A percentile compares a stretch with the other conserved stretches of the same genome.
These are phyloP conservation scores for Naja naja DNA, from an alignment of 2,113 vertebrate genomes.

Conservation along the genomic window DNA sequence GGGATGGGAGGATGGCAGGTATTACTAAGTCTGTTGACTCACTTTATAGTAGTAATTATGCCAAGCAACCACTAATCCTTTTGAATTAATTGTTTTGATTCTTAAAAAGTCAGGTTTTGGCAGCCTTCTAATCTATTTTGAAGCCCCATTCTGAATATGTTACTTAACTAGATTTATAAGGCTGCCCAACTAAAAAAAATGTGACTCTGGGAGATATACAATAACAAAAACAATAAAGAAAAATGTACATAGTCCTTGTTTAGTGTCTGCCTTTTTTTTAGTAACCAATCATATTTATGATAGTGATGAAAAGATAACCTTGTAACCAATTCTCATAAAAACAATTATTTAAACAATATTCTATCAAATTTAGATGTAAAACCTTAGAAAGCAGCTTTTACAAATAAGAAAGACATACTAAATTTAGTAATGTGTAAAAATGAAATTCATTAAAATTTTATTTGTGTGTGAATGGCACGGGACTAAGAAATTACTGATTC, in stretches of 20 bases:
- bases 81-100: neutral
- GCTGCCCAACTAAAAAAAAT: neutral
- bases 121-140: neutral
- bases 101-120: neutral
- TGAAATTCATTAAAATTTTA: neutral
- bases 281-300: neutral
- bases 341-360: neutral
- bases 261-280: neutral
- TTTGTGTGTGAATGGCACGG: neutral
- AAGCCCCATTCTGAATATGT: neutral
- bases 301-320: neutral
- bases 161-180: neutral
- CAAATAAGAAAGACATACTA: neutral
- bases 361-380: neutral
- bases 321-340: neutral
- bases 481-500: neutral
- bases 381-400: neutral
- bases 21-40: neutral
- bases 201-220: neutral
- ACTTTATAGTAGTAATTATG: neutral
- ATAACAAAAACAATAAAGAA: neutral
- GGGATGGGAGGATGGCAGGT: neutral
- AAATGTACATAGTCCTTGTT: neutral
- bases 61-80: neutral
- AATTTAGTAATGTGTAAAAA: neutral